phyloP scores from a whole-genome alignment of 1,140 invertebrate genomes.

The Drosophila sproati region DNA sequence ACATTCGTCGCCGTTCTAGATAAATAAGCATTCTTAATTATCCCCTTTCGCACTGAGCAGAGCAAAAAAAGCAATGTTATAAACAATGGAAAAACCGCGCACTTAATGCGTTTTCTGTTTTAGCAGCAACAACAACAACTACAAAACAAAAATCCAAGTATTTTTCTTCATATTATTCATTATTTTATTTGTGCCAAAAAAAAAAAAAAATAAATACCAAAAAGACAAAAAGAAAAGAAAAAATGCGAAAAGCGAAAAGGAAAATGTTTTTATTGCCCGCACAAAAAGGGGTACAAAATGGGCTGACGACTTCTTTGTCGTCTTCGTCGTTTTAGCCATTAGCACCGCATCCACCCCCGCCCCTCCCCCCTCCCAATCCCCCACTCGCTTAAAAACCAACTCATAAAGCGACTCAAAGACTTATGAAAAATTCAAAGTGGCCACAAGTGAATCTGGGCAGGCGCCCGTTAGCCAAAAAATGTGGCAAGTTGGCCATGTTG shows the following conservation, averaged over 20 bases:
- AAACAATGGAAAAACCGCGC: constrained; percentile 80
- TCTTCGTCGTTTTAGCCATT: constrained; percentile 58
- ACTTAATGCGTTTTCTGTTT: constrained; percentile 82
- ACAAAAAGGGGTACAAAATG: constrained; percentile 78
- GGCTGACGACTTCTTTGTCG: constrained; percentile 29
- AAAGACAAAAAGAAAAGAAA: background rate
- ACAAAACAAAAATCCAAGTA: constrained; percentile 53
- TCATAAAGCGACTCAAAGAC: constrained; percentile 59
- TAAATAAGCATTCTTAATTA: constrained; percentile 84
- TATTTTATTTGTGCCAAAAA: constrained; percentile 47
- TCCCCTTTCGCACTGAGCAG: constrained; percentile 56
- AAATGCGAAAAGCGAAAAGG: constrained; percentile 39
- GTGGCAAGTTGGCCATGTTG: constrained; percentile 21
- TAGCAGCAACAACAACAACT: constrained; percentile 36
- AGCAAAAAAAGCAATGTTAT: constrained; percentile 59
- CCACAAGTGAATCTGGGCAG: constrained; percentile 12
- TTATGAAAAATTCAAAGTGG: constrained; percentile 71
- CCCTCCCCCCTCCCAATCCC: background rate
- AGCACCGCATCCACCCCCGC: constrained; percentile 31
- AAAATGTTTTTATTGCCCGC: constrained; percentile 82
- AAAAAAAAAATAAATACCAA: constrained; percentile 19
- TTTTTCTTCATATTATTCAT: constrained; percentile 83
- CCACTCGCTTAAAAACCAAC: background rate
- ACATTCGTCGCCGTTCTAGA: constrained; percentile 83
- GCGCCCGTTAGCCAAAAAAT: constrained; percentile 13